Base-by-base conservation (phyloP, 2,113 vertebrate genomes). In the Bubo bubo region DNA sequence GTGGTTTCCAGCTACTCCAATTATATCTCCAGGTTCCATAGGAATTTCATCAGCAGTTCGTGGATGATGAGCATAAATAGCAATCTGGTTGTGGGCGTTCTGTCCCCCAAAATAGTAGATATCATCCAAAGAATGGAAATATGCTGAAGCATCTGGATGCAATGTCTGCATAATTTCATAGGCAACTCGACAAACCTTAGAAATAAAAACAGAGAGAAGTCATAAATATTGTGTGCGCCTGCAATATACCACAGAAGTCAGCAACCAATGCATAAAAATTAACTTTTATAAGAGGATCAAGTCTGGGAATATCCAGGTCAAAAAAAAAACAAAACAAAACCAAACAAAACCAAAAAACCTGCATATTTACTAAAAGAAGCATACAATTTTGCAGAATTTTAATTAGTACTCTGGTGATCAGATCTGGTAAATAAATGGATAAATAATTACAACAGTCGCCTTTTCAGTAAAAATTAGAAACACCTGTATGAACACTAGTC, bases 61-160 rank as follows among this genome's bases (percentile, higher is more conserved):
- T 26, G 99, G 99, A 89, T 99, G 98, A 97, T 99, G 99, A 35
- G 99, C 98, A 98, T 99, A 99, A 98, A 99, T 97, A 81, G 99
- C 99, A 93, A 99, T 98, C 98, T 99, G 99, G 96, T 99, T 99
- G 98, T 99, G 99, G 81, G 99, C 99, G 84, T 99, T 99, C 83
- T 99, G 99, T 79, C 99, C 99, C 49, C 99, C 99, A 92, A 99
- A 99, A 98, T 99, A 99, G 98, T 99, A 99, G 97, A 99, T 99
- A 95, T 99, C 99, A 88, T 99, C 99, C 97, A 99, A 98, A 91
- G 99, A 99, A 96, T 99, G 99, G 98, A 99, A 99, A 97, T 98
- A 99, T 0, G 99, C 98, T 35, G 99, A 99, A 88, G 99, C 99
- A 91, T 99, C 99, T 6, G 99, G 99, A 95, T 99, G 99, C 76